Conservation (phyloP, 1,140 invertebrate genomes). For the Drosophila orena region DNA sequence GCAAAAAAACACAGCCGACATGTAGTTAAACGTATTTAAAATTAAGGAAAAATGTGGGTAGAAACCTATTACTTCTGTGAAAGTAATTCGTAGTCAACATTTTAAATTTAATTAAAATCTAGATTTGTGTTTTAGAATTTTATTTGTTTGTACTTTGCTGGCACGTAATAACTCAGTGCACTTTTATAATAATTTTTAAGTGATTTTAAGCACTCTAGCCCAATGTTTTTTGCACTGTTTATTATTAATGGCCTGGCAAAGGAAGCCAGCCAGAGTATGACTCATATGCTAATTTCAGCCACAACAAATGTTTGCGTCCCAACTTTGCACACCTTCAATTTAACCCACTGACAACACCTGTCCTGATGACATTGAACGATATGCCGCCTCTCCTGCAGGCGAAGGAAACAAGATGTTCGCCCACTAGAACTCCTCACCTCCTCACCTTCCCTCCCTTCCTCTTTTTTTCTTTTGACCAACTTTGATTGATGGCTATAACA, state of each 20-base stretch:
- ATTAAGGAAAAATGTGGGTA: too few relatives aligned
- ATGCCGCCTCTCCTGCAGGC: slow-evolving; percentile 28
- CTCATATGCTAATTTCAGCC: slow-evolving; percentile 76
- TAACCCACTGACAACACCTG: slow-evolving; percentile 57
- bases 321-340: slow-evolving; percentile 5
- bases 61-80: too few relatives aligned
- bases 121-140: too few relatives aligned
- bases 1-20: background rate
- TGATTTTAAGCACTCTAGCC: slow-evolving; percentile 58
- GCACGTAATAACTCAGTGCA: too few relatives aligned
- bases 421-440: slow-evolving; percentile 4
- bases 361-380: slow-evolving; percentile 62
- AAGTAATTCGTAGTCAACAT: too few relatives aligned
- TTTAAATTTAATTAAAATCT: too few relatives aligned
- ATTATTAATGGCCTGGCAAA: slow-evolving; percentile 76
- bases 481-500: slow-evolving; percentile 58
- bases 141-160: too few relatives aligned
- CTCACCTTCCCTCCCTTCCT: too few relatives aligned
- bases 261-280: slow-evolving; percentile 45
- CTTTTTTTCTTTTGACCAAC: background rate
- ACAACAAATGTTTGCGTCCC: slow-evolving; percentile 46
- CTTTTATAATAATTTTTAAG: slow-evolving; percentile 54
- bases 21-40: too few relatives aligned
- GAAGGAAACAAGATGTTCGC: slow-evolving; percentile 24
- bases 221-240: slow-evolving; percentile 36